Evolutionary conservation across 2,113 vertebrate species (phyloP).

Genomic region (Tachuris rubrigastra): DNA sequence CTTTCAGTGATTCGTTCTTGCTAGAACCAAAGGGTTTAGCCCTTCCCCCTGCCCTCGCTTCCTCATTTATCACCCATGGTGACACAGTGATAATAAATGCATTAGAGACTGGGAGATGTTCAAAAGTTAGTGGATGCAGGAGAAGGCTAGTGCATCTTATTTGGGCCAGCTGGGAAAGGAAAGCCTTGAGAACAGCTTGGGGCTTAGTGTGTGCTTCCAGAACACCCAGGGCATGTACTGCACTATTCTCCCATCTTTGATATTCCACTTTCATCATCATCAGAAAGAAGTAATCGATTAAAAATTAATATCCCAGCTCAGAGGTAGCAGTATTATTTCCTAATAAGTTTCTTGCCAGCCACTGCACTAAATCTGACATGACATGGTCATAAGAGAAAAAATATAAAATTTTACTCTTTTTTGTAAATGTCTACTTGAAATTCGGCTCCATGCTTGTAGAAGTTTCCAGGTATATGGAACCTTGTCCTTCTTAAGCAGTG

Average conservation of each 20-base stretch:
- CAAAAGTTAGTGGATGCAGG: not conserved
- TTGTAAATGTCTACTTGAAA: not conserved
- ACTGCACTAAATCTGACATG: not conserved
- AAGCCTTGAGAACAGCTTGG: not conserved
- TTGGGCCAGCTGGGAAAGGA: not conserved
- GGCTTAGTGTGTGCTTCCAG: not conserved
- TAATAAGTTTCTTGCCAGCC: slow-evolving; percentile 10
- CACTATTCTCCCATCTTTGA: not conserved
- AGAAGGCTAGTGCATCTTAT: not conserved
- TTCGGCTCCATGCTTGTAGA: not conserved
- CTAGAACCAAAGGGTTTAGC: not conserved
- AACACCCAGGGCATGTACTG: not conserved
- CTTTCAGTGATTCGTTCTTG: not conserved
- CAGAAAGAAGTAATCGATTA: slow-evolving; percentile 24
- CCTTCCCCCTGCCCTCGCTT: not conserved
- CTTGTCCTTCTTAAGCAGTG: not conserved
- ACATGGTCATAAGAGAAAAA: not conserved
- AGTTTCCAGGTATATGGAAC: not conserved
- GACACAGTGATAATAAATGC: not conserved
- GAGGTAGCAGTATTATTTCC: slow-evolving; percentile 19
- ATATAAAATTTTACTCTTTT: not conserved
- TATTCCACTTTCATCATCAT: not conserved
- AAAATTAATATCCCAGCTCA: slow-evolving; percentile 35
- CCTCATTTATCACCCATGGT: not conserved
- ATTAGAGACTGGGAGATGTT: not conserved